Percentiles rank a stretch among this genome's conserved stretches.
Evolutionary conservation across 2,888 invertebrate species (phyloP).

Genomic region (Troides aeacus): DNA sequence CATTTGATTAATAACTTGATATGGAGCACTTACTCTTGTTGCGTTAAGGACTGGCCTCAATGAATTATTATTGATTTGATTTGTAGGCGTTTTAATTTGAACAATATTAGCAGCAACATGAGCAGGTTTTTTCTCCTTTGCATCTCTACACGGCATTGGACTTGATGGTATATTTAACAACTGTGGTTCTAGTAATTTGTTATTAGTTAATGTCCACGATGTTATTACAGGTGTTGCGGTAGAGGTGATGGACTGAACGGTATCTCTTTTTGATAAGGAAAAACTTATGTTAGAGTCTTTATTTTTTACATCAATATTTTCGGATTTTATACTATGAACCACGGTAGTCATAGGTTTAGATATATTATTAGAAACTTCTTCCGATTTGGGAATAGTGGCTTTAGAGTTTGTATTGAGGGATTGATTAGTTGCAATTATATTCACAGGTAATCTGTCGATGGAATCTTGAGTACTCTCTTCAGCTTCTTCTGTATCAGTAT

Average conservation of each 20-base stretch:
- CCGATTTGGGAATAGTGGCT: constrained; percentile 56
- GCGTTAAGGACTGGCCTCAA: constrained; percentile 59
- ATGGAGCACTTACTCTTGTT: constrained; percentile 60
- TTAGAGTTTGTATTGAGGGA: constrained; percentile 48
- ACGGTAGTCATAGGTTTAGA: constrained; percentile 64
- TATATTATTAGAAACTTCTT: constrained; percentile 64
- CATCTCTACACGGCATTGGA: constrained; percentile 49
- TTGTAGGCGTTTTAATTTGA: constrained; percentile 63
- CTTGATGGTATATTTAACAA: constrained; percentile 58
- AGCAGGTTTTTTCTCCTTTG: constrained; percentile 59
- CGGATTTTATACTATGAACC: constrained; percentile 44
- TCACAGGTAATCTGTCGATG: constrained; percentile 58
- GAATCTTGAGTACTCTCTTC: constrained; percentile 79
- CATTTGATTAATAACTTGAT: constrained; percentile 71
- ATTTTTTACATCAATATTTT: constrained; percentile 52
- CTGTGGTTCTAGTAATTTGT: constrained; percentile 67
- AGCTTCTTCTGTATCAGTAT: constrained; percentile 90
- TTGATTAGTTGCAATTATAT: constrained; percentile 65
- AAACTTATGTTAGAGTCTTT: constrained; percentile 52
- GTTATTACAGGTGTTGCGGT: constrained; percentile 78
- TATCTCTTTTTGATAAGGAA: constrained; percentile 51
- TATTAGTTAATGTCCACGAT: constrained; percentile 76
- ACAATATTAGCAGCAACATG: constrained; percentile 69
- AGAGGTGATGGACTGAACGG: constrained; percentile 59
- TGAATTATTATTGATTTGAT: constrained; percentile 52